phyloP scores from a whole-genome alignment of 2,797 vertebrate species.

The Simalia tracyae region DNA sequence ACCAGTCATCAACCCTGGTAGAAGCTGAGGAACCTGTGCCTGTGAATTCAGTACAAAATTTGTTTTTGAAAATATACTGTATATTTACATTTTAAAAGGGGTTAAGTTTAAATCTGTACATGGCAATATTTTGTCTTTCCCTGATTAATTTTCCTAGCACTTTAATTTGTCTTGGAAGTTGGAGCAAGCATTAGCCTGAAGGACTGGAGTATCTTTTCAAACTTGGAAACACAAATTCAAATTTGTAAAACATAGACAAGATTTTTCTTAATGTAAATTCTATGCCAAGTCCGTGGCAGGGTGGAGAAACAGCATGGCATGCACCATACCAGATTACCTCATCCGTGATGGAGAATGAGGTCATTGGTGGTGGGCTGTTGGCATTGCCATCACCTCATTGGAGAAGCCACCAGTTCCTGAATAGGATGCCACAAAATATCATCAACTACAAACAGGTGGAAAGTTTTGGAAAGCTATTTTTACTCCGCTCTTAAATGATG shows the following conservation, averaged over 20 bases:
- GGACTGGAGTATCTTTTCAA: background rate
- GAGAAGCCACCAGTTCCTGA: background rate
- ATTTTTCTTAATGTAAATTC: constrained; percentile 35
- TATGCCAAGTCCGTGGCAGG: background rate
- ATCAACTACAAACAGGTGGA: background rate
- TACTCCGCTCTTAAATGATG: background rate
- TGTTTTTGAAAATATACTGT: constrained; percentile 38
- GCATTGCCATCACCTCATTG: background rate
- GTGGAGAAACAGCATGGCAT: background rate
- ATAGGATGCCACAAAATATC: background rate
- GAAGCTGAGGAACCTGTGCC: constrained; percentile 47
- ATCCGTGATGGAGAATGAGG: background rate
- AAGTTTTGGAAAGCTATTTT: background rate
- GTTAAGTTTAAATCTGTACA: constrained; percentile 20
- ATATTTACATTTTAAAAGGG: constrained; percentile 37
- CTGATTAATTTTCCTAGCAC: background rate
- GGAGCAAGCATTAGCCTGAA: background rate
- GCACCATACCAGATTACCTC: background rate
- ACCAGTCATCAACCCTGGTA: constrained; percentile 50
- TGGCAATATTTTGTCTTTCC: constrained; percentile 8
- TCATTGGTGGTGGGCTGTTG: too few species aligned
- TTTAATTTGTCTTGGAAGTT: background rate
- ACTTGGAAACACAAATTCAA: background rate
- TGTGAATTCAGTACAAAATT: constrained; percentile 29
- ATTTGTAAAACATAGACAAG: background rate